Base-by-base conservation (phyloP, 2,797 vertebrate species). In the Setipinna tenuifilis region DNA sequence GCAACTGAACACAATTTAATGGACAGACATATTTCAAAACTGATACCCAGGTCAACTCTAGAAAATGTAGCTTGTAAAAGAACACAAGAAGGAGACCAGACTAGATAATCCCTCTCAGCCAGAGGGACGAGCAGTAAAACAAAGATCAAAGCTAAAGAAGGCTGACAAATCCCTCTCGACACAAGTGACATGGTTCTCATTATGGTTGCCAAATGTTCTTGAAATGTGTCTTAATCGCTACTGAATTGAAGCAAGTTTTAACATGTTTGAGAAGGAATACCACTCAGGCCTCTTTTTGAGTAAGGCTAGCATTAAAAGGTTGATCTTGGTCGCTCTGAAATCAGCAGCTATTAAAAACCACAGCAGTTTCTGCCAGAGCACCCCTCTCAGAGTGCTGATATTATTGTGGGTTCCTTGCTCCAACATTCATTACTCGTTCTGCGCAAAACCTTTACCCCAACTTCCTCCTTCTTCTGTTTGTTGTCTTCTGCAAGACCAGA, bases 341-440 rank as follows among this genome's bases (percentile, higher is more conserved):
- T 78, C 35, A 78, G 31, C 71, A 21, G 31, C 35, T 19, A 78
- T 78, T 78, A 78, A 78, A 41, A 78, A n/a, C 35, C 71, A 78
- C 71, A 19, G 68, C 1, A 59, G 71, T 19, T 21, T 78, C 31
- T 0, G 35, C 31, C 35, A 59, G 11, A 78, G 19, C 50, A 10
- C 16, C 71, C 71, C 41, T 17, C 12, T 75, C 17, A 21, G 31
- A 44, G 17, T 10, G 71, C 71, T 78, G 71, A 78, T 78, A 41
- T 78, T 78, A 11, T 35, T 78, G 35, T 21, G 71, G 19, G 41
- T 44, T 21, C 41, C 35, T 78, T 85, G 28, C 65, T 86, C 82
- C 82, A 48, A 48, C 87, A 71, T 81, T 91, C 81, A 83, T 91
- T 83, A 88, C 84, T 87, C 87, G 91, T 90, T 93, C 88, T 86